Conservation (phyloP, 2,797 vertebrate genomes). For the Mycteria americana region DNA sequence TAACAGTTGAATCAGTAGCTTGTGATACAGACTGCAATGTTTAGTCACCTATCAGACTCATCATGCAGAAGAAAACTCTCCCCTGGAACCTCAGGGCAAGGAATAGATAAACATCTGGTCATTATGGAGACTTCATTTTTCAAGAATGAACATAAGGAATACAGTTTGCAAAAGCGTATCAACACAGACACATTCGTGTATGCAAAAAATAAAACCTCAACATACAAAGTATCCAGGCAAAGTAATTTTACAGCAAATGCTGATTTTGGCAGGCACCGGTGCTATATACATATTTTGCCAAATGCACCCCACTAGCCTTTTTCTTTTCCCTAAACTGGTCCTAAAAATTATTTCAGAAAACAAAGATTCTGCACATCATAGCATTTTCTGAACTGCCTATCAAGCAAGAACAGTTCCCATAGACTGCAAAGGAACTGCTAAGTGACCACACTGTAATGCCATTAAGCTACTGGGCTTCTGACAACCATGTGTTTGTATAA, state of each 20-base stretch:
- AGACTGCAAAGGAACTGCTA: constrained; percentile 51
- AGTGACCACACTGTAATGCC: constrained; percentile 65
- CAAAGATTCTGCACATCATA: not conserved
- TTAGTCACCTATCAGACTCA: not conserved
- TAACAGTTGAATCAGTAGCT: not conserved
- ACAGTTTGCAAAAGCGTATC: not conserved
- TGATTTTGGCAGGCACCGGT: constrained; percentile 18
- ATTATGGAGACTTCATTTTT: not conserved
- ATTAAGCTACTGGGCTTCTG: constrained; percentile 64
- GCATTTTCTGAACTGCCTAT: constrained; percentile 18
- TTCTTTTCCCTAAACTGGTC: not conserved
- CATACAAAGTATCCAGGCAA: not conserved
- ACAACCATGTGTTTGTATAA: constrained; percentile 59
- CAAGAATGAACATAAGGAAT: not conserved
- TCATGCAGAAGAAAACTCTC: not conserved
- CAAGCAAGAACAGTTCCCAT: constrained; percentile 12
- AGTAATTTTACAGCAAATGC: constrained; percentile 18
- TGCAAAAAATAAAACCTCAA: not conserved
- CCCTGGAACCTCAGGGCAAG: not conserved
- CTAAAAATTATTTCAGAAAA: constrained; percentile 21
- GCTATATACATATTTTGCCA: not conserved
- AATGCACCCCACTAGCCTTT: not conserved
- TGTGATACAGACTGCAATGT: not conserved
- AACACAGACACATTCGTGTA: not conserved
- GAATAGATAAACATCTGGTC: not conserved